Evolutionary conservation across 2,113 vertebrate species (phyloP).

Genomic region (rabbit (Oryctolagus cuniculus)): DNA sequence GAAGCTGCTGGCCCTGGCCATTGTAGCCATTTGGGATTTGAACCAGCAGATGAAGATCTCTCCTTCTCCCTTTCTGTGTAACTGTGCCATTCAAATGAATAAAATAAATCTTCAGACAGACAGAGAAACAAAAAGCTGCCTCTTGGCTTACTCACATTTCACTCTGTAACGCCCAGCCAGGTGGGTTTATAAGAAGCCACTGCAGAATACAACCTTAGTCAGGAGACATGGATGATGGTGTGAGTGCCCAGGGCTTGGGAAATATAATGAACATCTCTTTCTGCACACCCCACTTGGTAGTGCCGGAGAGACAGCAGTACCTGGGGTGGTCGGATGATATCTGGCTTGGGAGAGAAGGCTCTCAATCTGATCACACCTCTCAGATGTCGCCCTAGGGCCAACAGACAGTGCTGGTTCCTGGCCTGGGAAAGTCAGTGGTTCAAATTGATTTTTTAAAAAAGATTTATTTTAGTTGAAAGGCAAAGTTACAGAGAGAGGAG

Average conservation of each 20-base stretch:
- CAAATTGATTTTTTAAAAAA: not conserved
- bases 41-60: too few species aligned
- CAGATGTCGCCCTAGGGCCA: not conserved
- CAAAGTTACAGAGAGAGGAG: too few species aligned
- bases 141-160: slow-evolving; percentile 16
- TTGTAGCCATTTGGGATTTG: too few species aligned
- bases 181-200: slow-evolving; percentile 19
- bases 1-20: too few species aligned
- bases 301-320: not conserved
- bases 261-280: not conserved
- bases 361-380: not conserved
- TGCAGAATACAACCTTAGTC: not conserved
- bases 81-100: too few species aligned
- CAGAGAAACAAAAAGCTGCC: not conserved
- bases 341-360: not conserved
- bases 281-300: not conserved
- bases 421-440: not conserved
- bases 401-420: not conserved
- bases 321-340: not conserved
- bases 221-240: not conserved
- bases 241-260: not conserved
- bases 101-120: too few species aligned
- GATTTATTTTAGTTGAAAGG: too few species aligned
- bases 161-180: not conserved
- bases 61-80: too few species aligned